phyloP scores from a whole-genome alignment of 2,113 vertebrate species.

The Phylloscopus trochilus region DNA sequence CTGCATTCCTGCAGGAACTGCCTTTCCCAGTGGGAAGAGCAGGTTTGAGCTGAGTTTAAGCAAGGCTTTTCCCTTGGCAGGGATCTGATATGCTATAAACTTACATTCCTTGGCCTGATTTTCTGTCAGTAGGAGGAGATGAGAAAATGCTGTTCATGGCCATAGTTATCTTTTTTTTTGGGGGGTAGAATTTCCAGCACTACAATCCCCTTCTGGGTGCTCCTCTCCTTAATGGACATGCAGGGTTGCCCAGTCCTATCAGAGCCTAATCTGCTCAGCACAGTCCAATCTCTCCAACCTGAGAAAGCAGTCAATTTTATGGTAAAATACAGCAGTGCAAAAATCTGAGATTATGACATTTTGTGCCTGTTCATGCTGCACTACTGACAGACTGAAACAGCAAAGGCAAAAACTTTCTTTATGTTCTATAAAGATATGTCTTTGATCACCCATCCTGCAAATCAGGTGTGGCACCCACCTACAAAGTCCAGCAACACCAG shows the following conservation, averaged over 20 bases:
- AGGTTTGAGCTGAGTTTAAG: neutral
- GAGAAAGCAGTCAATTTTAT: conserved; percentile 14
- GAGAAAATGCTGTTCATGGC: neutral
- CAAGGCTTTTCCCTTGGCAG: neutral
- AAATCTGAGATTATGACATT: neutral
- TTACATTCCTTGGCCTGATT: neutral
- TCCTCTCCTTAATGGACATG: neutral
- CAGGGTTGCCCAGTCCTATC: neutral
- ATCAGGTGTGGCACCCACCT: neutral
- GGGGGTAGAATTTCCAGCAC: neutral
- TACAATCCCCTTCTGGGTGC: neutral
- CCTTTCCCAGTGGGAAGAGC: neutral
- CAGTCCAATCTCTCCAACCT: neutral
- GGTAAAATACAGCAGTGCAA: neutral
- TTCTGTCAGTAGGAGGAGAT: neutral
- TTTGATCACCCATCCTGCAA: neutral
- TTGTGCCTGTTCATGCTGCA: neutral
- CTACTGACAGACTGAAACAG: neutral
- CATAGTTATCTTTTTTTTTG: neutral
- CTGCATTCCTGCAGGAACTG: neutral
- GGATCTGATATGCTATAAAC: neutral
- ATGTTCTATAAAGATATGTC: no score
- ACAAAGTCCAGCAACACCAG: neutral
- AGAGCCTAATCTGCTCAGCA: neutral
- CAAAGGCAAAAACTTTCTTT: neutral